Evolutionary conservation across 2,888 invertebrate genomes (phyloP), one percentile per base, ranked within the genome.

Genomic region (Dicyrtoma fusca): DNA sequence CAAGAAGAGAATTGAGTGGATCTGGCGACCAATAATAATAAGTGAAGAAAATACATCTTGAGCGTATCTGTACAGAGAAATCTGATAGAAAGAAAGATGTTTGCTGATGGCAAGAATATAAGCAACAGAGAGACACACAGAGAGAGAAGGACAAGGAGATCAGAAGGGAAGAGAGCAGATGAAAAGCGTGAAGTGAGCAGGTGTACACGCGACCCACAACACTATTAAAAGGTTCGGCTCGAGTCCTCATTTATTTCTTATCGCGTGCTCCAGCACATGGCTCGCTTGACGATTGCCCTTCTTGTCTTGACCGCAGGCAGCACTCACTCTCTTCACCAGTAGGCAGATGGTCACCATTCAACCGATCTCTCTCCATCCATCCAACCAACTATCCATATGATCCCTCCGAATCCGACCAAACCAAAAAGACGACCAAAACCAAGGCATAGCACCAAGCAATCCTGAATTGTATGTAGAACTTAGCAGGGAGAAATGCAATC

Each of bases 161-260:
- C n/a, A 55, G 6, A 55, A 11, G 57, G 42, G 42, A 34, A 17
- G 34, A 19, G 49, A 65, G 65, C 65, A 65, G 65, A 65, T 65
- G 65, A 65, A 51, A 49, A 65, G 65, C 65, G 65, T 65, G 65
- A 61, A 61, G 69, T 61, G 49, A 59, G 61, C 69, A 69, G 69
- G 69, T 69, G 69, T 69, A 59, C 69, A 69, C 69, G 69, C 69
- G 69, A 69, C 69, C 69, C 69, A n/a, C 55, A 25, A 61, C 69
- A 49, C 69, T 69, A 65, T 69, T 61, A 59, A 59, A 34, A 61
- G 69, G 69, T 59, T 57, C 61, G 61, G 53, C 65, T 51, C 65
- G 65, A 65, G 65, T 53, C 47, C 49, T 65, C 65, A 64, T 34
- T 51, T 65, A 45, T 65, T 65, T 65, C 47, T 65, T 65, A 65